Evolutionary conservation across 2,888 invertebrate genomes (phyloP).

Genomic region (Parthenolecanium corni): DNA sequence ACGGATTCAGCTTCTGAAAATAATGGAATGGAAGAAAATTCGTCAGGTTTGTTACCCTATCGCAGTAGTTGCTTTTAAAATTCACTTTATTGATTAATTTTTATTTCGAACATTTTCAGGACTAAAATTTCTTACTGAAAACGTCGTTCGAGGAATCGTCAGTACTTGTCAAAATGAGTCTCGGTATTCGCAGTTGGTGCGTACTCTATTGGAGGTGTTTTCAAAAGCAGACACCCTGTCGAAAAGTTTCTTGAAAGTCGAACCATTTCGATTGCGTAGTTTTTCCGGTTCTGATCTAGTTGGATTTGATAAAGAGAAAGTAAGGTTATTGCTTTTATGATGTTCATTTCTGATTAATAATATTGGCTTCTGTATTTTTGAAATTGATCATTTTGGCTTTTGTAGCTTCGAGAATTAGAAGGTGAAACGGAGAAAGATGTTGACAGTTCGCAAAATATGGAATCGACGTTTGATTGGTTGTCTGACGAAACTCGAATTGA

Average conservation of each 20-base stretch:
- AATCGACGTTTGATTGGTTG: slow-evolving; percentile 33
- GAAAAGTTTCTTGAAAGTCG: slow-evolving; percentile 52
- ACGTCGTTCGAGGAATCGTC: slow-evolving; percentile 59
- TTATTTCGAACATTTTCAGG: slow-evolving; percentile 34
- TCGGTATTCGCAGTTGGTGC: slow-evolving; percentile 58
- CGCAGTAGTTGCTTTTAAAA: slow-evolving; percentile 5
- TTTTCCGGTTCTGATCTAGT: slow-evolving; percentile 45
- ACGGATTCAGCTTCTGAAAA: not conserved
- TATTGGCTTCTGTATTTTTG: no score
- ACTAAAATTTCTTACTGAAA: slow-evolving; percentile 53
- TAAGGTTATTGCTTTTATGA: slow-evolving; percentile 36
- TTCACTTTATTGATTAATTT: slow-evolving; percentile 36
- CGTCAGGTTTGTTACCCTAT: slow-evolving; percentile 1
- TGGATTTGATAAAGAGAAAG: slow-evolving; percentile 56
- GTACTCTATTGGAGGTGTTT: slow-evolving; percentile 67
- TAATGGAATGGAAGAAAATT: not conserved
- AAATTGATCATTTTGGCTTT: slow-evolving; percentile 39
- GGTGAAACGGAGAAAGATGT: slow-evolving; percentile 79
- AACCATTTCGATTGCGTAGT: slow-evolving; percentile 34
- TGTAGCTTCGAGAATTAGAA: slow-evolving; percentile 49
- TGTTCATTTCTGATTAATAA: not conserved
- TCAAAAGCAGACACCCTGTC: slow-evolving; percentile 55
- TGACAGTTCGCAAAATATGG: slow-evolving; percentile 45
- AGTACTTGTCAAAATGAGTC: slow-evolving; percentile 51
- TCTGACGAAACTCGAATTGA: slow-evolving; percentile 47